Percentiles rank a stretch among this genome's conserved stretches.
phyloP scores from a whole-genome alignment of 2,797 vertebrate species.

The Oreochromis grahami region DNA sequence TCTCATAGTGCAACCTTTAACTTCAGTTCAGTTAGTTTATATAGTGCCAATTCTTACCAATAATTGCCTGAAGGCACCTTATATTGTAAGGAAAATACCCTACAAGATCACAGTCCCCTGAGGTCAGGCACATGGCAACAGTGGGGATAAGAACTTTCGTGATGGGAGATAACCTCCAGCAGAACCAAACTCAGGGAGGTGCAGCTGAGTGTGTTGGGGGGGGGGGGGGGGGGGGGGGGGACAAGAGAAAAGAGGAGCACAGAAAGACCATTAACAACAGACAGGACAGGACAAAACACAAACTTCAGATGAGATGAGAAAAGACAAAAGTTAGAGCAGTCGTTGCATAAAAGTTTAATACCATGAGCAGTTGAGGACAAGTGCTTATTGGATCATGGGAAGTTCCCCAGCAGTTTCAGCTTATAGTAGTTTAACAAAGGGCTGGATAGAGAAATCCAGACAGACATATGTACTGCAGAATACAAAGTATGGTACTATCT shows the following conservation, averaged over 20 bases:
- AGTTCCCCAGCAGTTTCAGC: background rate
- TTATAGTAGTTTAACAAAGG: background rate
- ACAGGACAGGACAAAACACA: background rate
- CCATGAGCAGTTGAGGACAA: background rate
- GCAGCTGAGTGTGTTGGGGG: too few relatives aligned
- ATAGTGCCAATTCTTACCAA: too few relatives aligned
- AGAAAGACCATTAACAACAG: background rate
- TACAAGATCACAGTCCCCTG: too few relatives aligned
- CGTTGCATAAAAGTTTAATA: background rate
- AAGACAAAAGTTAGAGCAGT: background rate
- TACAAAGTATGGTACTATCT: background rate
- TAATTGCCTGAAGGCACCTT: too few relatives aligned
- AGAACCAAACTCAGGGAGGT: too few relatives aligned
- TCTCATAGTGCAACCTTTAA: too few relatives aligned
- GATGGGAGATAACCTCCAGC: too few relatives aligned
- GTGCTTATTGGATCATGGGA: background rate
- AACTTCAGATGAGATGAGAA: background rate
- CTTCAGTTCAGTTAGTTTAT: too few relatives aligned
- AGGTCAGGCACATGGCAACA: too few relatives aligned
- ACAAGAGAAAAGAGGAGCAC: background rate
- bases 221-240: too few relatives aligned
- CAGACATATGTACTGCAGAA: fast-evolving
- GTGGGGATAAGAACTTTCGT: too few relatives aligned
- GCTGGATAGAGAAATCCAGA: background rate
- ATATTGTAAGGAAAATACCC: too few relatives aligned